Evolutionary conservation across 2,113 vertebrate genomes (phyloP).

Genomic region (Neomonachus schauinslandi): DNA sequence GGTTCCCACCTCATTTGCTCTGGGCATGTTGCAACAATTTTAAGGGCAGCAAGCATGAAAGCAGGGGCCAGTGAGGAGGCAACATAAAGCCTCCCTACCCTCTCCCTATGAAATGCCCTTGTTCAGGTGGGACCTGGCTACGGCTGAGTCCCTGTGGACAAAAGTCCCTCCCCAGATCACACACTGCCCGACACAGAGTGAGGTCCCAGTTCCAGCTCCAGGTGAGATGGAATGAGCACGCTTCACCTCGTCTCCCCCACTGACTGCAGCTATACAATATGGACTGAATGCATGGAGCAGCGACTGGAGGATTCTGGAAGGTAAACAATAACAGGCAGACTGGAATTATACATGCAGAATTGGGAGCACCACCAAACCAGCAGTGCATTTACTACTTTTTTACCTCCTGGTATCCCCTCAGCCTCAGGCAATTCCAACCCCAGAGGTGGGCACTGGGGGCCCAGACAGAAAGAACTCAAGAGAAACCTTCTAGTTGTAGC

Average conservation of each 20-base stretch:
- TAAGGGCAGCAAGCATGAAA: not conserved
- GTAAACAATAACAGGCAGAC: not conserved
- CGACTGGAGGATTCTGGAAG: not conserved
- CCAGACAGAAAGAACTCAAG: not conserved
- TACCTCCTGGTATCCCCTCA: not conserved
- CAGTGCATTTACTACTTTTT: not conserved
- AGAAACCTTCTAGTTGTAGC: not conserved
- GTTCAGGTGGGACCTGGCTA: not conserved
- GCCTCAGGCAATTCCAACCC: not conserved
- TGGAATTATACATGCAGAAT: not conserved
- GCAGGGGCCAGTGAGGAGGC: not conserved
- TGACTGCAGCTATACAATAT: fast-evolving
- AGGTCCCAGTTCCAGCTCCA: not conserved
- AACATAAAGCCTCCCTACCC: not conserved
- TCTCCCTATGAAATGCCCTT: not conserved
- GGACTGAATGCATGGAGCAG: not conserved
- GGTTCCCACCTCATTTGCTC: not conserved
- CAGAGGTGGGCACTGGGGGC: not conserved
- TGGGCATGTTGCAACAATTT: not conserved
- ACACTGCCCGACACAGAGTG: not conserved
- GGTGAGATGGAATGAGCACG: not conserved
- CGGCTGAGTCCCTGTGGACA: not conserved
- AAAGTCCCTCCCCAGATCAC: not conserved
- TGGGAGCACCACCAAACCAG: not conserved
- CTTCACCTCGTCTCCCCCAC: fast-evolving